A percentile compares a stretch with the other conserved stretches of the same genome.
phyloP scores from a whole-genome alignment of 2,797 vertebrate genomes.

The Chelidonichthys spinosus region DNA sequence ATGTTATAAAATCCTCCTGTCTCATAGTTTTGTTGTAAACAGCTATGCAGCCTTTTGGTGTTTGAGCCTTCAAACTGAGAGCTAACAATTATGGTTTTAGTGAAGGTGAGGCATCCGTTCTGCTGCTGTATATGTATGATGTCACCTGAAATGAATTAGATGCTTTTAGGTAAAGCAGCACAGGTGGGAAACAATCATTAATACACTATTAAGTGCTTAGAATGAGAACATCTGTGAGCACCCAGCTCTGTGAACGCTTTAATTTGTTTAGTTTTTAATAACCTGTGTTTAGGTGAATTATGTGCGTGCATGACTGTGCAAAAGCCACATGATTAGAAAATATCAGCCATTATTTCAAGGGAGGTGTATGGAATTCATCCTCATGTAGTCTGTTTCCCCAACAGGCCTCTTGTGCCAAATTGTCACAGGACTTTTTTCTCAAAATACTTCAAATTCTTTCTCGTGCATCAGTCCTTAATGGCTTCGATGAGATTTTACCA shows the following conservation, averaged over 20 bases:
- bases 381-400: background rate
- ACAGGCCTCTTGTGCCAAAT: background rate
- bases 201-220: slow-evolving; percentile 8
- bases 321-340: background rate
- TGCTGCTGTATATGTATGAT: slow-evolving; percentile 3
- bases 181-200: slow-evolving; percentile 23
- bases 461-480: background rate
- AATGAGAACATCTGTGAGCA: background rate
- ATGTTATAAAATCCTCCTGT: background rate
- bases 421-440: background rate
- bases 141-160: slow-evolving; percentile 23
- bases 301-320: background rate
- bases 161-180: slow-evolving; percentile 13
- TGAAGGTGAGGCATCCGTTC: background rate
- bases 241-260: background rate
- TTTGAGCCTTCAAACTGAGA: background rate
- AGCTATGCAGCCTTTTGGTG: background rate
- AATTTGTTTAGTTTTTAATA: slow-evolving; percentile 1
- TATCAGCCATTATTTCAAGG: slow-evolving; percentile 1
- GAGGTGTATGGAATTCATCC: background rate
- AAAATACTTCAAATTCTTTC: background rate
- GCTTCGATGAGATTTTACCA: background rate
- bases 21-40: background rate
- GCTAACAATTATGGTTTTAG: slow-evolving; percentile 17
- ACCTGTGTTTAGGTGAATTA: background rate